Percentiles rank a stretch among this genome's conserved stretches.
Conservation (phyloP, 2,113 vertebrate species). For the Otocyon megalotis region DNA sequence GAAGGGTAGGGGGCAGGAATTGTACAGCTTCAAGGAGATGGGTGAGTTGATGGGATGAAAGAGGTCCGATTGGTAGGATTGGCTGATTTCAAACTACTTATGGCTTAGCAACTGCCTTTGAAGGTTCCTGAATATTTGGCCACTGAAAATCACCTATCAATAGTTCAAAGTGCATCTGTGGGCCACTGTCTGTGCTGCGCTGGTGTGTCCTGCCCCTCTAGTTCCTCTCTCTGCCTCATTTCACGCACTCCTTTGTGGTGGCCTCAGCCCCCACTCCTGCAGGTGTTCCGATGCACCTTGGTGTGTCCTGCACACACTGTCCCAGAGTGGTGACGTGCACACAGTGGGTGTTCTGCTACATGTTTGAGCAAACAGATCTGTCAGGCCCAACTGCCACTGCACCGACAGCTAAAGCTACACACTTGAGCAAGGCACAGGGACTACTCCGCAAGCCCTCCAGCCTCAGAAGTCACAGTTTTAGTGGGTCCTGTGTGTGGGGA, state of each 20-base stretch:
- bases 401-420: too few species aligned
- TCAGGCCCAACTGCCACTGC: not conserved
- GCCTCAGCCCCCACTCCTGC: not conserved
- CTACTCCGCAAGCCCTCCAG: rapidly evolving
- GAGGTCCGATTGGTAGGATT: not conserved
- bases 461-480: not conserved
- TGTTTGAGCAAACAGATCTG: rapidly evolving
- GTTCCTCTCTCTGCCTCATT: not conserved
- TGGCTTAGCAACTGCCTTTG: not conserved
- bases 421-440: not conserved
- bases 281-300: not conserved
- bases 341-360: not conserved
- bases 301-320: not conserved
- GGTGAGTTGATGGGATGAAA: not conserved
- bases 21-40: not conserved
- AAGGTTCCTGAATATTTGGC: not conserved
- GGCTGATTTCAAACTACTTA: not conserved
- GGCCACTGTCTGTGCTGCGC: rapidly evolving
- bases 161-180: not conserved
- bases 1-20: not conserved
- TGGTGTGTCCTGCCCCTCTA: not conserved
- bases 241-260: not conserved
- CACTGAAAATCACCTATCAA: not conserved
- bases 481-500: rapidly evolving
- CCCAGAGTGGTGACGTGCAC: not conserved